Percentiles rank a stretch among this genome's conserved stretches.
phyloP scores from a whole-genome alignment of 2,113 vertebrate species.

The Rana temporaria region DNA sequence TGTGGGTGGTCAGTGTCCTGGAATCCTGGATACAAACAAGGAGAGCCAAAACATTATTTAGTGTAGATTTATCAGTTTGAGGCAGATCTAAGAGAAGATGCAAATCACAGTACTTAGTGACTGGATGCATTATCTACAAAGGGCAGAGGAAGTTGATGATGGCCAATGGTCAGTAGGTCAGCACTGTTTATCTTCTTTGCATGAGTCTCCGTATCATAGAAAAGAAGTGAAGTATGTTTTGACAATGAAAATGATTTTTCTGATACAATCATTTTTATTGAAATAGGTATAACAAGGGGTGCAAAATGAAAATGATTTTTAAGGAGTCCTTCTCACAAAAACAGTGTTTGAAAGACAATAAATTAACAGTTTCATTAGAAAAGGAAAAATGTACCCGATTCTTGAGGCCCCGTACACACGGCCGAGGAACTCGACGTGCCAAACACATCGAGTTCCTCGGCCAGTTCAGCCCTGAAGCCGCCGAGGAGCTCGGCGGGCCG shows the following conservation, averaged over 20 bases:
- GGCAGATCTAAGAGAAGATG: slow-evolving; percentile 5
- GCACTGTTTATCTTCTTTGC: slow-evolving; percentile 8
- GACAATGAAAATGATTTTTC: slow-evolving; percentile 1
- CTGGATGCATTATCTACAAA: slow-evolving; percentile 15
- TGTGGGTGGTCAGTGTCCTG: slow-evolving; percentile 37
- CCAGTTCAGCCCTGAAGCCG: too few species aligned
- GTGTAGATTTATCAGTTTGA: neutral
- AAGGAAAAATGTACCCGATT: too few species aligned
- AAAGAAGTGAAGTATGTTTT: slow-evolving; percentile 15
- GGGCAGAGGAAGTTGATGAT: neutral
- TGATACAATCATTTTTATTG: too few species aligned
- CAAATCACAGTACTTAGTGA: neutral
- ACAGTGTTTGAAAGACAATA: neutral
- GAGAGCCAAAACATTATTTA: neutral
- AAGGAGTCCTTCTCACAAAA: neutral
- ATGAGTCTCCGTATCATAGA: neutral
- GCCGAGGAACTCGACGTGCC: too few species aligned
- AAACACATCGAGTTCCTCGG: too few species aligned
- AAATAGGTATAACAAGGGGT: too few species aligned
- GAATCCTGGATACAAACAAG: slow-evolving; percentile 1
- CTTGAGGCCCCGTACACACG: too few species aligned
- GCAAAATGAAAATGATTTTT: neutral
- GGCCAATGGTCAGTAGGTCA: neutral
- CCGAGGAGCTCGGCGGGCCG: too few species aligned
- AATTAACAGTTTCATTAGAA: neutral